Evolutionary conservation across 53 echinoderm and acorn worm genomes (phyloP).

Genomic region (Mesocentrotus franciscanus): DNA sequence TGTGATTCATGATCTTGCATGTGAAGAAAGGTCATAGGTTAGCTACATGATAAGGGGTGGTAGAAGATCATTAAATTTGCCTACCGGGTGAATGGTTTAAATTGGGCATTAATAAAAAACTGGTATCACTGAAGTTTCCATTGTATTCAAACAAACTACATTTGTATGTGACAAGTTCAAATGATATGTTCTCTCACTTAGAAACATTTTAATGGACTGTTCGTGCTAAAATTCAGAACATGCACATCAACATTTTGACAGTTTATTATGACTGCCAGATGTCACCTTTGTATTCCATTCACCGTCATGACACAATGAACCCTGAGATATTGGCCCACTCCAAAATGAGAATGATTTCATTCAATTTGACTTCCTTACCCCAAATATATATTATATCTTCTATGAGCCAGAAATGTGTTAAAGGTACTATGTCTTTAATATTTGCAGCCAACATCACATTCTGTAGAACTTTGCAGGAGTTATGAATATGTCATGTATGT

Average conservation of each 20-base stretch:
- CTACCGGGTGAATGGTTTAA: neutral
- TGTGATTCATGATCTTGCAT: conserved; percentile 31
- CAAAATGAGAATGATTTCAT: neutral
- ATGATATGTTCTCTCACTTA: neutral
- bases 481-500: too few species aligned
- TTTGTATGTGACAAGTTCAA: conserved; percentile 17
- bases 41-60: neutral
- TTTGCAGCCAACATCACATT: too few species aligned
- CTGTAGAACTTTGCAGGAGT: too few species aligned
- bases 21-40: neutral
- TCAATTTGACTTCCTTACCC: neutral
- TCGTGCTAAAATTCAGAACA: neutral
- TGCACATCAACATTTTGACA: neutral
- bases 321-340: neutral
- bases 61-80: neutral
- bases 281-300: neutral
- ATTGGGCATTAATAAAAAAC: neutral
- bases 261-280: neutral
- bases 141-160: conserved; percentile 1
- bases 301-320: neutral
- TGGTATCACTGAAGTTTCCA: neutral
- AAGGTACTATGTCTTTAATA: too few species aligned
- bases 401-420: neutral
- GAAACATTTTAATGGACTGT: neutral
- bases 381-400: neutral